phyloP scores from a whole-genome alignment of 2,797 vertebrate genomes.

The Liasis olivaceus region DNA sequence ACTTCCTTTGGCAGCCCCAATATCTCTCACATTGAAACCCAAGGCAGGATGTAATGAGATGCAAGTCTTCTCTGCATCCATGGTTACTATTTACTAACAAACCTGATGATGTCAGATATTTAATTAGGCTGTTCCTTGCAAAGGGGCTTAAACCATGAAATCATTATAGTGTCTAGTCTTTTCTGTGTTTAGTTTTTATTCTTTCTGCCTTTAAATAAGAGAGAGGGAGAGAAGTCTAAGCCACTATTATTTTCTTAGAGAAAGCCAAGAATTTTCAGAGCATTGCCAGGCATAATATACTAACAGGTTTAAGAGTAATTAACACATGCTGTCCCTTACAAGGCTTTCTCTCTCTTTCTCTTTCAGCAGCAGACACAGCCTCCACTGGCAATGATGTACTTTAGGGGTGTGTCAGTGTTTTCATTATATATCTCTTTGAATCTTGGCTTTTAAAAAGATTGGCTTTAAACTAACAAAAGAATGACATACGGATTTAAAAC shows the following conservation, averaged over 20 bases:
- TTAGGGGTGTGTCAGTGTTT: not conserved
- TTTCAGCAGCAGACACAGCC: conserved; percentile 27
- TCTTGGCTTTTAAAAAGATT: conserved; percentile 20
- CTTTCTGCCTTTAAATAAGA: conserved; percentile 35
- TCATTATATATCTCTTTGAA: conserved; percentile 47
- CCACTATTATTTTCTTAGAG: conserved; percentile 48
- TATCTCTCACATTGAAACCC: conserved; percentile 58
- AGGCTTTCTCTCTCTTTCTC: conserved; percentile 25
- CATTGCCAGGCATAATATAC: conserved; percentile 59
- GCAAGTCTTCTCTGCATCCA: conserved; percentile 61
- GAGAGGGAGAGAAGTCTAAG: conserved; percentile 24
- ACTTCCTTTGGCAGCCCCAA: conserved; percentile 57
- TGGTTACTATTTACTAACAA: conserved; percentile 76
- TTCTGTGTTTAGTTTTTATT: conserved; percentile 61
- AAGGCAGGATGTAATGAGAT: conserved; percentile 63
- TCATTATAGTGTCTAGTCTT: conserved; percentile 70
- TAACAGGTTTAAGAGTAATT: conserved; percentile 70
- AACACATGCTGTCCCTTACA: conserved; percentile 58
- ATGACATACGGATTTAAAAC: not conserved
- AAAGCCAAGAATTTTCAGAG: conserved; percentile 48
- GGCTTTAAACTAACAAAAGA: conserved; percentile 24
- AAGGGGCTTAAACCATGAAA: conserved; percentile 67
- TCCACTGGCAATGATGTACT: conserved; percentile 30
- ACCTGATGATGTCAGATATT: conserved; percentile 74
- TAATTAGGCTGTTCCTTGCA: conserved; percentile 73